Evolutionary conservation across 2,797 vertebrate species (phyloP).

Genomic region (Leptoclinus maculatus): DNA sequence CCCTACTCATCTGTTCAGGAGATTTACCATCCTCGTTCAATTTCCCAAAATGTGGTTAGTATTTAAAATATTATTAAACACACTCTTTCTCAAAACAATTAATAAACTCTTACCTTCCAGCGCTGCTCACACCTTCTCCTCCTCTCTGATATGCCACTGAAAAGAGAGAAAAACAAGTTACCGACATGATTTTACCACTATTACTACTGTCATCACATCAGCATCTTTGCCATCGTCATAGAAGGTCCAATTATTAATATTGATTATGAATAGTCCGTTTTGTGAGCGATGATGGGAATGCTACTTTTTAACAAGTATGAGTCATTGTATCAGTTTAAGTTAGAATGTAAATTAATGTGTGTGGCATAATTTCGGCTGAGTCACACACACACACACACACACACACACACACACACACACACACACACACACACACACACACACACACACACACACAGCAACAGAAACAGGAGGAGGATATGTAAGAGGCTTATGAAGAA

Average conservation of each 20-base stretch:
- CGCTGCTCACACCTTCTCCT: conserved; percentile 96
- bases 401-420: conserved; percentile 16
- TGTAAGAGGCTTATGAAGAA: conserved; percentile 79
- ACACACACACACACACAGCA: conserved; percentile 17
- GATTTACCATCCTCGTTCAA: neutral
- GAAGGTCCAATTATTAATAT: conserved; percentile 25
- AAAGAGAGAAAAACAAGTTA: conserved; percentile 45
- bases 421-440: conserved; percentile 29
- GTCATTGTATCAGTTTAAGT: conserved; percentile 23
- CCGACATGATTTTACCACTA: neutral
- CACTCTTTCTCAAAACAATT: neutral
- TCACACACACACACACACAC: conserved; percentile 11
- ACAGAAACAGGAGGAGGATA: conserved; percentile 52
- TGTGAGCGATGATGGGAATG: neutral
- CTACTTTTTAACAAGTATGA: neutral
- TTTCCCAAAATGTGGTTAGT: neutral
- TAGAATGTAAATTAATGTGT: conserved; percentile 44
- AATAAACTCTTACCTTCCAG: conserved; percentile 90
- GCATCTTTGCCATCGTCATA: neutral
- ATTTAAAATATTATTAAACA: neutral
- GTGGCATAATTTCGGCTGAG: conserved; percentile 50
- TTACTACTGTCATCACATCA: conserved; percentile 8
- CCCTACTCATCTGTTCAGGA: conserved; percentile 1
- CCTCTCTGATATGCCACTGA: conserved; percentile 98
- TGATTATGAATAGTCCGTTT: neutral